These are phyloP conservation scores for Drosophila paranaensis DNA, from an alignment of 2,888 invertebrate genomes.

Conservation along the genomic window DNA sequence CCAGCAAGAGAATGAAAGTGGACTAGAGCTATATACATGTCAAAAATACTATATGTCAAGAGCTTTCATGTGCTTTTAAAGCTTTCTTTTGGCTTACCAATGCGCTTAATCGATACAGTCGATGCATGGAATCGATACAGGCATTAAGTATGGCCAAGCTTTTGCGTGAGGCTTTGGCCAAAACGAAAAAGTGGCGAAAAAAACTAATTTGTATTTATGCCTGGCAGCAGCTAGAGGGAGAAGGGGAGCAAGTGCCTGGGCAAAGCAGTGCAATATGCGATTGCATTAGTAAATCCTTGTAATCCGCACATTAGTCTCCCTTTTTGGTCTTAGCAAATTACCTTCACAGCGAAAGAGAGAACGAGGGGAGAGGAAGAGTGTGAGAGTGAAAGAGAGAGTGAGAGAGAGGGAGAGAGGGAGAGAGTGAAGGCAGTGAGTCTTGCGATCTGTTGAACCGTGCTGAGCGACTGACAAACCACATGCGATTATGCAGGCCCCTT, in stretches of 20 bases:
- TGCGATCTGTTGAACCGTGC: slow-evolving; percentile 63
- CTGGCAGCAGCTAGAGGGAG: slow-evolving; percentile 2
- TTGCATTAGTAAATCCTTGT: slow-evolving; percentile 81
- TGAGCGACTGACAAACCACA: slow-evolving; percentile 73
- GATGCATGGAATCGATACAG: slow-evolving; percentile 17
- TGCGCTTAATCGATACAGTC: background rate
- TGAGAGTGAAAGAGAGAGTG: background rate
- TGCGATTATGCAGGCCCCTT: slow-evolving; percentile 62
- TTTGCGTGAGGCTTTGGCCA: slow-evolving; percentile 41
- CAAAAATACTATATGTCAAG: too few relatives aligned
- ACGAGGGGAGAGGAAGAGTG: too few relatives aligned
- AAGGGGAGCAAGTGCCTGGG: slow-evolving; percentile 14
- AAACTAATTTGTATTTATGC: slow-evolving; percentile 73
- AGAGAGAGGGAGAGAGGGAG: background rate
- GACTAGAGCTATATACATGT: too few relatives aligned
- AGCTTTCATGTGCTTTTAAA: background rate
- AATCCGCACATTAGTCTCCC: slow-evolving; percentile 83
- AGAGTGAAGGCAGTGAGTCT: background rate
- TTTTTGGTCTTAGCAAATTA: slow-evolving; percentile 75
- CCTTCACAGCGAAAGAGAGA: slow-evolving; percentile 52
- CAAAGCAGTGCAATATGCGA: slow-evolving; percentile 64
- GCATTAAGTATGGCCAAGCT: slow-evolving; percentile 26
- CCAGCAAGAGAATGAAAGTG: too few relatives aligned
- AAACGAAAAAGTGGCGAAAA: slow-evolving; percentile 3
- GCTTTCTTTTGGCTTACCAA: too few relatives aligned